Base-by-base conservation (phyloP, 2,113 vertebrate species). In the Ictalurus furcatus region DNA sequence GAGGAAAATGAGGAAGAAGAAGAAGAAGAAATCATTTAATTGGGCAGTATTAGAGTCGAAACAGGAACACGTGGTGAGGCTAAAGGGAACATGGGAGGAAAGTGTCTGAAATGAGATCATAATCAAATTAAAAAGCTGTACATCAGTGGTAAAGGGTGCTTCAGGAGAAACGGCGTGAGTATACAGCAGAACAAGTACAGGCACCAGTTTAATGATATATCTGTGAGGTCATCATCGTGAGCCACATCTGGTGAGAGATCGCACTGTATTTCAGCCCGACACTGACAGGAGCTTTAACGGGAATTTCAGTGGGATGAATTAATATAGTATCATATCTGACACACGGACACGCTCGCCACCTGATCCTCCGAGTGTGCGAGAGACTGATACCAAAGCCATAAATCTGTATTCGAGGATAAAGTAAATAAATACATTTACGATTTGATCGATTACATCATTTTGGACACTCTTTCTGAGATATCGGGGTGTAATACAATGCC, bases 41-140 rank as follows among this genome's bases (percentile, higher is more conserved):
- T 28, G 81, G 81, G 52, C 71, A 23, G 54, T 23, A 16, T 85
- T 59, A 67, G 19, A 87, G 48, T 73, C 56, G n/a, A 54, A 48
- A 86, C 63, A 67, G 37, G 85, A 84, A 74, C 82, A 79, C 86
- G 80, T 71, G 84, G 90, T 91, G 85, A 87, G 89, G 67, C 87
- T 90, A 85, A 84, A 90, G 58, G 69, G 48, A 89, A 82, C 48
- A 85, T 25, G 73, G 44, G 71, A 30, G 59, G 63, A 90, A 91
- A 93, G 76, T 30, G 90, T 37, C 79, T 54, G 73, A 71, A 88
- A 86, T 83, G 74, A 54, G 52, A 63, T 59, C 13, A 56, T 56
- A 67, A 71, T 61, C 0, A 52, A 52, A 83, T 48, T 67, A 78
- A 86, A n/a, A 63, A 81, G 54, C 63, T 76, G 54, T 13, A 52